These are phyloP conservation scores for Montipora capricornis DNA, from an alignment of 64 coral and sea anemone genomes.

Conservation along the genomic window DNA sequence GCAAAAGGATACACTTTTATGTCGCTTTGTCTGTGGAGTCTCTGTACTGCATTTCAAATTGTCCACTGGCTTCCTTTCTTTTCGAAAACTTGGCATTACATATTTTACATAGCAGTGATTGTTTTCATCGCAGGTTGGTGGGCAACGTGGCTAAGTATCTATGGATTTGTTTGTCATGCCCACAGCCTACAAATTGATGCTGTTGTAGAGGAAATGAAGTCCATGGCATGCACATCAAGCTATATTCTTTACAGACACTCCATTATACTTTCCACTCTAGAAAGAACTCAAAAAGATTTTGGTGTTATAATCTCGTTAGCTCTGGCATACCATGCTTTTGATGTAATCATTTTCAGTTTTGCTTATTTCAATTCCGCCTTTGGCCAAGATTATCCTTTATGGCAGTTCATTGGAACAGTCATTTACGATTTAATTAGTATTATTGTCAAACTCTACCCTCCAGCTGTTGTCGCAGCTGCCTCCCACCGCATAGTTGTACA, in stretches of 20 bases:
- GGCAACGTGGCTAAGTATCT: constrained; percentile 65
- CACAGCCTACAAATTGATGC: constrained; percentile 76
- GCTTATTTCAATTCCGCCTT: constrained; percentile 77
- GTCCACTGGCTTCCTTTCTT: constrained; percentile 65
- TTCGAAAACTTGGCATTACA: constrained; percentile 64
- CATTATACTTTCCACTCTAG: constrained; percentile 41
- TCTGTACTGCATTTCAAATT: constrained; percentile 56
- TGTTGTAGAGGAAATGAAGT: constrained; percentile 60
- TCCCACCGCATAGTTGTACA: constrained; percentile 70
- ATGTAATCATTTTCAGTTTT: constrained; percentile 81
- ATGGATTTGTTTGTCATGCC: constrained; percentile 80
- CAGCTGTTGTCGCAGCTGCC: constrained; percentile 68
- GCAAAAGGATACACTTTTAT: constrained; percentile 45
- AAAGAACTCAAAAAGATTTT: constrained; percentile 77
- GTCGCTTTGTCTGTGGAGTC: constrained; percentile 29
- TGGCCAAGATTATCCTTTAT: constrained; percentile 59
- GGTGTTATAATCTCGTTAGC: constrained; percentile 74
- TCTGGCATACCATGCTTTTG: constrained; percentile 62
- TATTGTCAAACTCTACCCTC: constrained; percentile 74
- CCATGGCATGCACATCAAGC: constrained; percentile 13
- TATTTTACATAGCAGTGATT: constrained; percentile 30
- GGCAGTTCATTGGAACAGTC: constrained; percentile 75
- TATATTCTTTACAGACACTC: constrained; percentile 45
- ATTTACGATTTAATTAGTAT: constrained; percentile 75
- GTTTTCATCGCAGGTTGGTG: constrained; percentile 74